Conservation (phyloP, 2,113 vertebrate genomes). For the Spizaetus ornatus region DNA sequence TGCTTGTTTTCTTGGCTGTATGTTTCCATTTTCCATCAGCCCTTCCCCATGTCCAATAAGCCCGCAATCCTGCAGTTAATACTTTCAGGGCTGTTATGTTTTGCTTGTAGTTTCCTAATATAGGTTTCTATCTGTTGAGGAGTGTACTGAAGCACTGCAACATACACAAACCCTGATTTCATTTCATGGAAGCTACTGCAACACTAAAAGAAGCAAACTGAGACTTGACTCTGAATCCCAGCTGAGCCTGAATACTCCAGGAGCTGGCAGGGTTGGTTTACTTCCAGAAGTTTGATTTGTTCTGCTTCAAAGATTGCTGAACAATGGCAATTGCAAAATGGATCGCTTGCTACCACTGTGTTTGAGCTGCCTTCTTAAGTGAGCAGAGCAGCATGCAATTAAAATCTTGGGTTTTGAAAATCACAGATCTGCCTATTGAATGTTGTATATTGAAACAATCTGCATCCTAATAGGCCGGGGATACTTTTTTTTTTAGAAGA, state of each 20-base stretch:
- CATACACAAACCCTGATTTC: neutral
- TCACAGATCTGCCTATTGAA: neutral
- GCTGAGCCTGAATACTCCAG: neutral
- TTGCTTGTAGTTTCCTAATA: neutral
- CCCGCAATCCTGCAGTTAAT: neutral
- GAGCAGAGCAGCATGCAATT: neutral
- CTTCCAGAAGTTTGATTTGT: neutral
- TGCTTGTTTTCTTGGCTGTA: neutral
- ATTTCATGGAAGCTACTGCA: neutral
- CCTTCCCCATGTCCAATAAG: neutral
- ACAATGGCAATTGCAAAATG: neutral
- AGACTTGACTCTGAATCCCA: neutral
- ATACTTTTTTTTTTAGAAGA: neutral
- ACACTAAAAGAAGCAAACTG: neutral
- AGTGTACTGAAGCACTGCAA: neutral
- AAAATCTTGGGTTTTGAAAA: neutral
- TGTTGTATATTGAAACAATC: neutral
- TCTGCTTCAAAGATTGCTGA: constrained; percentile 2
- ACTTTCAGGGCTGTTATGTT: neutral
- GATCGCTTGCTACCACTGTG: neutral
- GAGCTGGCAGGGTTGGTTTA: neutral
- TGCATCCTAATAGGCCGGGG: neutral
- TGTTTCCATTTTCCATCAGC: neutral
- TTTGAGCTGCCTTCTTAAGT: neutral
- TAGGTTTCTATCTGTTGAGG: neutral